These are phyloP conservation scores for Trachythela sp. DNA, from an alignment of 64 coral and sea anemone genomes.

Conservation along the genomic window DNA sequence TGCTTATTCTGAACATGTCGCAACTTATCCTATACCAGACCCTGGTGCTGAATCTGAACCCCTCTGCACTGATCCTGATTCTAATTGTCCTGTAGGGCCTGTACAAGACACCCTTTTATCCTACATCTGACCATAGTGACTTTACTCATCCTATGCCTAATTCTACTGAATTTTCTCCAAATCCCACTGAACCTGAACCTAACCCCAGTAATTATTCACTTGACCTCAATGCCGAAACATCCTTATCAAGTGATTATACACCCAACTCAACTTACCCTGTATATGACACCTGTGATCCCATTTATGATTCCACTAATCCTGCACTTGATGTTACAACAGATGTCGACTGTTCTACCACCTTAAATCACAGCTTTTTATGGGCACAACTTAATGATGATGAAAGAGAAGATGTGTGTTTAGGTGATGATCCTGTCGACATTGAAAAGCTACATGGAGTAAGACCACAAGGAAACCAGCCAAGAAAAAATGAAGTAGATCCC, in stretches of 20 bases:
- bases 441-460: conserved; percentile 18
- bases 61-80: too few species aligned
- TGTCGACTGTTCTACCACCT: neutral
- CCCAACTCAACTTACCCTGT: neutral
- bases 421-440: conserved; percentile 9
- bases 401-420: conserved; percentile 6
- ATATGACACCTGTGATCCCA: neutral
- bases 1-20: too few species aligned
- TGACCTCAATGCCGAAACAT: too few species aligned
- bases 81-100: too few species aligned
- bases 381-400: conserved; percentile 27
- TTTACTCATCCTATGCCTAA: too few species aligned
- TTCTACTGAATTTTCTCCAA: too few species aligned
- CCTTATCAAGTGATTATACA: neutral
- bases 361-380: conserved; percentile 20
- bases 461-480: conserved; percentile 17
- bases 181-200: neutral
- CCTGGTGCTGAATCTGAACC: too few species aligned
- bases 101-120: too few species aligned
- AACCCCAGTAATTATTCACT: too few species aligned
- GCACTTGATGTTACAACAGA: neutral
- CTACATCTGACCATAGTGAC: too few species aligned
- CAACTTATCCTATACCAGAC: too few species aligned
- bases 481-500: conserved; percentile 24
- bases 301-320: neutral